These are phyloP conservation scores for Dryobotodes eremita DNA, from an alignment of 2,888 invertebrate genomes.

Conservation along the genomic window DNA sequence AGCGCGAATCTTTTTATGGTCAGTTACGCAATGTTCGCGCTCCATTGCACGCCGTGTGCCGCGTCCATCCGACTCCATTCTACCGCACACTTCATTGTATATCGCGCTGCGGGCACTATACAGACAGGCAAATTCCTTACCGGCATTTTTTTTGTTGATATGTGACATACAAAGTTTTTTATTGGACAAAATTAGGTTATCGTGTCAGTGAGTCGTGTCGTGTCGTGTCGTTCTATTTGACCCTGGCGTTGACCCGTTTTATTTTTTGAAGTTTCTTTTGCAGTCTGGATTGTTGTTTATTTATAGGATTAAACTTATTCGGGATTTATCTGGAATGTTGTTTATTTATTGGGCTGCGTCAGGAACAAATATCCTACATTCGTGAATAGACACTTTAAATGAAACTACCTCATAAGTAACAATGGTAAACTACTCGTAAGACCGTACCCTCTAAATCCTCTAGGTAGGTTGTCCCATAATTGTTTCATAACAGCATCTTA, in stretches of 20 bases:
- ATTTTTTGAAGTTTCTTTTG: not conserved
- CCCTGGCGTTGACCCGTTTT: not conserved
- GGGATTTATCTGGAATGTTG: no score
- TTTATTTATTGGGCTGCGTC: not conserved
- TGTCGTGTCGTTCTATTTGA: constrained; percentile 1
- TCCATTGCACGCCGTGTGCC: constrained; percentile 53
- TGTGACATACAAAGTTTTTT: constrained; percentile 7
- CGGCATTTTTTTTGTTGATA: not conserved
- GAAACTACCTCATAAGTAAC: not conserved
- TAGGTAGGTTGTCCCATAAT: not conserved
- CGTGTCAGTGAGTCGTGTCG: not conserved
- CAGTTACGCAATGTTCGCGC: constrained; percentile 64
- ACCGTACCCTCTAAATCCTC: not conserved
- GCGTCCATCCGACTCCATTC: constrained; percentile 49
- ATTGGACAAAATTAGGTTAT: not conserved
- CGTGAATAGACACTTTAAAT: not conserved
- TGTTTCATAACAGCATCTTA: not conserved
- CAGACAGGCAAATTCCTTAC: constrained; percentile 15
- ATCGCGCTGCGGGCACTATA: constrained; percentile 22
- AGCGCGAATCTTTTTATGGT: constrained; percentile 68
- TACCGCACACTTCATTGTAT: constrained; percentile 54
- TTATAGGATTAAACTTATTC: not conserved
- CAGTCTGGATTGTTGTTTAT: not conserved
- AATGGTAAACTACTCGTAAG: not conserved
- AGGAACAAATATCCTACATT: not conserved